Conservation (phyloP, 2,113 vertebrate species). For the Piprites chloris region DNA sequence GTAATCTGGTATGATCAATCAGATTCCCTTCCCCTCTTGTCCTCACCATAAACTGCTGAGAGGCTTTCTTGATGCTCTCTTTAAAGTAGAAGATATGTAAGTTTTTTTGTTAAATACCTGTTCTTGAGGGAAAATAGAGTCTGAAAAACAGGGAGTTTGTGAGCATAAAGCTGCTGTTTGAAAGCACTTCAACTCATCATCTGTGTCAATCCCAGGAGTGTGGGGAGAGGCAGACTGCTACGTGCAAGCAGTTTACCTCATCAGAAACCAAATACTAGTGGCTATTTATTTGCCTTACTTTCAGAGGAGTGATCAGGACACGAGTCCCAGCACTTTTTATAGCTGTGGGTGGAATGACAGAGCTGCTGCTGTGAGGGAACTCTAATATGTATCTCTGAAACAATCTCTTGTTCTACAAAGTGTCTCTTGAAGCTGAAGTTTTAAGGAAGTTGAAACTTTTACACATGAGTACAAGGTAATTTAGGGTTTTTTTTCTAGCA, state of each 20-base stretch:
- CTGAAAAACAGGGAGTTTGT: not conserved
- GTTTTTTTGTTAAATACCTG: not conserved
- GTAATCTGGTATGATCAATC: not conserved
- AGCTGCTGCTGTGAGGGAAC: not conserved
- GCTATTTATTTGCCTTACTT: constrained; percentile 5
- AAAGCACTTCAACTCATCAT: not conserved
- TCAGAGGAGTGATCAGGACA: not conserved
- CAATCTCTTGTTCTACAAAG: not conserved
- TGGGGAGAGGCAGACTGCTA: not conserved
- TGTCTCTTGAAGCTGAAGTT: not conserved
- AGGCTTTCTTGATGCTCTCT: not conserved
- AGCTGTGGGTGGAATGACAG: not conserved
- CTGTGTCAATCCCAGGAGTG: not conserved
- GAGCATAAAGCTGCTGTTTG: not conserved
- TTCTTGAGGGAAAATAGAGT: not conserved
- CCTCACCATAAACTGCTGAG: not conserved
- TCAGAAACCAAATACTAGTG: not conserved
- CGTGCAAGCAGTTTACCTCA: constrained; percentile 22
- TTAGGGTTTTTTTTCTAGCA: not conserved
- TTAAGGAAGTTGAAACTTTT: not conserved
- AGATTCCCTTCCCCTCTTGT: not conserved
- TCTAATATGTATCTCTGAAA: not conserved
- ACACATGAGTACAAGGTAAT: not conserved
- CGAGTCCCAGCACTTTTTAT: not conserved
- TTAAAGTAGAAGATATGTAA: not conserved